Conservation (phyloP, 2,888 invertebrate genomes). For the Patella ulyssiponensis region DNA sequence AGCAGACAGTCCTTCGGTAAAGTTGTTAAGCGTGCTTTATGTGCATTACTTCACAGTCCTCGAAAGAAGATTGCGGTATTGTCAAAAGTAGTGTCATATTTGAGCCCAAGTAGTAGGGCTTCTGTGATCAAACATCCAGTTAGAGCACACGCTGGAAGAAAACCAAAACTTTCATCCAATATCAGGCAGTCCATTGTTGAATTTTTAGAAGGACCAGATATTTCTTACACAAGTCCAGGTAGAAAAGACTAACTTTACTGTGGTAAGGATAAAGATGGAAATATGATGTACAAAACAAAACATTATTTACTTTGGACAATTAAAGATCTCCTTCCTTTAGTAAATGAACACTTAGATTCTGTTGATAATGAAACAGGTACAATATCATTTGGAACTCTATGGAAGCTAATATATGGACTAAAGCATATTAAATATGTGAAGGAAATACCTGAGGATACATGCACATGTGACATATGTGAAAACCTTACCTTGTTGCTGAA, state of each 20-base stretch:
- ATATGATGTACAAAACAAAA: neutral
- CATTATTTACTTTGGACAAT: neutral
- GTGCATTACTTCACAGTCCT: no score
- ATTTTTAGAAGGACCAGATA: neutral
- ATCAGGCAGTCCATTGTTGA: no score
- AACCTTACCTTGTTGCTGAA: neutral
- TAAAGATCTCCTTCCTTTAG: neutral
- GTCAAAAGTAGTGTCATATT: neutral
- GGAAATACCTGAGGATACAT: neutral
- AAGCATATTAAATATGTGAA: neutral
- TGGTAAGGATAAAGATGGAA: neutral
- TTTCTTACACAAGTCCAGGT: neutral
- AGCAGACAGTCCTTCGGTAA: no score
- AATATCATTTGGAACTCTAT: neutral
- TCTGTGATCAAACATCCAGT: neutral
- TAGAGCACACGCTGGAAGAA: neutral
- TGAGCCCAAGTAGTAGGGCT: neutral
- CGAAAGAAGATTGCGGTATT: no score
- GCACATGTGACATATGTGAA: neutral
- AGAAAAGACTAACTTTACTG: neutral
- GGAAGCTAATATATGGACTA: neutral
- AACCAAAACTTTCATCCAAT: no score
- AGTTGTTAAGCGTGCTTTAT: no score
- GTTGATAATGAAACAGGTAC: neutral
- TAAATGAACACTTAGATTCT: neutral